These are phyloP conservation scores for Melanogrammus aeglefinus DNA, from an alignment of 2,797 vertebrate genomes.

Conservation along the genomic window DNA sequence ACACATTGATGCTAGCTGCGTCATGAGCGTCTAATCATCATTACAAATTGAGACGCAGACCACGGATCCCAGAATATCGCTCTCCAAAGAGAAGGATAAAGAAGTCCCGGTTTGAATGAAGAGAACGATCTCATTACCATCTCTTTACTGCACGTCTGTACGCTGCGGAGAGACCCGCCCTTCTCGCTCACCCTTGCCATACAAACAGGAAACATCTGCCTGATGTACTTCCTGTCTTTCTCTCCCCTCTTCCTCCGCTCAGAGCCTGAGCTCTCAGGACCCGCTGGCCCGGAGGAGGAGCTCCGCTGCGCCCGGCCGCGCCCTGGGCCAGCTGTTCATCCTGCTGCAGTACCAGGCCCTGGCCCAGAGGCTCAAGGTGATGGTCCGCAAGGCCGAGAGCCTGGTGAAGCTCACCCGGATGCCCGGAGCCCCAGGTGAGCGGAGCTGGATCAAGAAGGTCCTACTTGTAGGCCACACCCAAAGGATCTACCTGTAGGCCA, in stretches of 20 bases:
- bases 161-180: background rate
- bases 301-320: slow-evolving; percentile 34
- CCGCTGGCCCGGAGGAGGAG: slow-evolving; percentile 45
- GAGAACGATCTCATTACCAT: background rate
- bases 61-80: background rate
- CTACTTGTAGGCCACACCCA: too few relatives aligned
- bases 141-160: background rate
- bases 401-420: slow-evolving; percentile 75
- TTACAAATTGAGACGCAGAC: background rate
- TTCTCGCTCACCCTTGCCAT: background rate
- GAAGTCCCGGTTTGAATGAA: background rate
- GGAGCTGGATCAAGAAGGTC: background rate
- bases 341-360: slow-evolving; percentile 80
- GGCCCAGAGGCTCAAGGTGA: slow-evolving; percentile 80
- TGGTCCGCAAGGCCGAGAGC: slow-evolving; percentile 80
- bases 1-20: background rate
- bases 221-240: background rate
- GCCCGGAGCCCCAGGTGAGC: slow-evolving; percentile 77
- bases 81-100: background rate
- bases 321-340: slow-evolving; percentile 75
- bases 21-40: background rate
- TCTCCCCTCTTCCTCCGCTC: slow-evolving; percentile 2
- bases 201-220: background rate
- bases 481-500: too few relatives aligned
- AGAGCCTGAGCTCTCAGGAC: slow-evolving; percentile 79